A percentile compares a stretch with the other conserved stretches of the same genome.
phyloP scores from a whole-genome alignment of 2,113 vertebrate species.

The Nerophis ophidion region DNA sequence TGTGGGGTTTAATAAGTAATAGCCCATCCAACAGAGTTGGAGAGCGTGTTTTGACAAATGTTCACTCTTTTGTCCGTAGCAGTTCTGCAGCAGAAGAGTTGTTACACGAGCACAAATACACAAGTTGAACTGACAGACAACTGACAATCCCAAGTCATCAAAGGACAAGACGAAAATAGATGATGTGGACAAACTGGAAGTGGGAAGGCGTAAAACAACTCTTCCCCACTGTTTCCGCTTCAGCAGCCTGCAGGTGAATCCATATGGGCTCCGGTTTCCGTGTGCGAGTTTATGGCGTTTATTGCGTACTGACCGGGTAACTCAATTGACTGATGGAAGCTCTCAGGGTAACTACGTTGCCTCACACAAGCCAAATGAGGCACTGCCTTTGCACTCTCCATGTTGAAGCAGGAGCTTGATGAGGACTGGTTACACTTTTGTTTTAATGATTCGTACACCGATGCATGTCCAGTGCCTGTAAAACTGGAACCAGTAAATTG shows the following conservation, averaged over 20 bases:
- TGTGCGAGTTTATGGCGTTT: conserved; percentile 53
- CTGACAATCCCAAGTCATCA: conserved; percentile 21
- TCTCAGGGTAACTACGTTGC: conserved; percentile 59
- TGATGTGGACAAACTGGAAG: conserved; percentile 37
- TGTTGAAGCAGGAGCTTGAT: conserved; percentile 58
- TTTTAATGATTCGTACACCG: too few species aligned
- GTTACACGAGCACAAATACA: too few species aligned
- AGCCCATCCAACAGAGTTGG: too few species aligned
- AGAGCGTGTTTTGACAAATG: too few species aligned
- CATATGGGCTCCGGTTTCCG: conserved; percentile 58
- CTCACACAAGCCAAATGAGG: conserved; percentile 59
- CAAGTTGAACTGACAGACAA: too few species aligned
- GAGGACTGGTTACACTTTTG: conserved; percentile 33
- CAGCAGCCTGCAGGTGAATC: conserved; percentile 62
- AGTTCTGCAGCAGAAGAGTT: too few species aligned
- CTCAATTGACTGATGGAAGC: conserved; percentile 68
- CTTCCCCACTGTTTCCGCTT: conserved; percentile 10
- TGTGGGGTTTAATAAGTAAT: too few species aligned
- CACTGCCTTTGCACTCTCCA: conserved; percentile 46
- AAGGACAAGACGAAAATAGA: conserved; percentile 52
- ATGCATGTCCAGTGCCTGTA: background rate
- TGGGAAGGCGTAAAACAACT: background rate
- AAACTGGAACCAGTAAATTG: background rate
- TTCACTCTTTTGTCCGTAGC: too few species aligned
- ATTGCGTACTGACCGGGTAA: conserved; percentile 66